Evolutionary conservation across 1,140 invertebrate genomes (phyloP), one percentile per base, ranked within the genome.

Genomic region (Drosophila chauvacae): DNA sequence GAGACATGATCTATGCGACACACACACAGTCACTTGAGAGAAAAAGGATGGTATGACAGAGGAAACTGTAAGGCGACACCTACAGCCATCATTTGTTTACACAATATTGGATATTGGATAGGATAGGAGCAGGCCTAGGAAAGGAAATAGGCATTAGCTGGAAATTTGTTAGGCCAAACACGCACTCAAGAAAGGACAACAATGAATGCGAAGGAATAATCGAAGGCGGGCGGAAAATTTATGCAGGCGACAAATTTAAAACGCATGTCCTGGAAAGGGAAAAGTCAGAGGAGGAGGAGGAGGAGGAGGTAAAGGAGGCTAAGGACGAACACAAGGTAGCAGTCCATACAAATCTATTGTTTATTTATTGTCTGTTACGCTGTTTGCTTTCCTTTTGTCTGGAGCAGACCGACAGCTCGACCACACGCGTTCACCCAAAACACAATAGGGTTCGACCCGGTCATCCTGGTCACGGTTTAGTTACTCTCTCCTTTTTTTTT

Each of bases 181-280:
- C 84, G 84, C 85, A 87, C 83, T 87, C 80, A 44, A 87, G 50
- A 62, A 42, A 37, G 55, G 55, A 72, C 39, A 66, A 50, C 44
- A 64, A 64, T 47, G 28, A 35, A 59, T 35, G 30, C 48, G 37
- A 61, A 77, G 73, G 79, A 84, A 88, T 75, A 82, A 88, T 88
- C 80, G 81, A 69, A 50, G 48, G 30, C 55, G 61, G 70, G 48
- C 50, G 73, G 55, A 84, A 79, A 88, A 88, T 88, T 84, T 88
- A 88, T 88, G 84, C 84, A 90, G 84, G 84, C 84, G 85, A 88
- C 84, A 88, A 88, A 88, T 84, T 84, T 87, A 84, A 88, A 88
- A 88, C 85, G 81, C 81, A 88, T 88, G 84, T 88, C 81, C 85
- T 78, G 62, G 37, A 35, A 50, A 18, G 60, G 28, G 39, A 35